Evolutionary conservation across 1,140 invertebrate species (phyloP).

Genomic region (Ectropis grisescens): DNA sequence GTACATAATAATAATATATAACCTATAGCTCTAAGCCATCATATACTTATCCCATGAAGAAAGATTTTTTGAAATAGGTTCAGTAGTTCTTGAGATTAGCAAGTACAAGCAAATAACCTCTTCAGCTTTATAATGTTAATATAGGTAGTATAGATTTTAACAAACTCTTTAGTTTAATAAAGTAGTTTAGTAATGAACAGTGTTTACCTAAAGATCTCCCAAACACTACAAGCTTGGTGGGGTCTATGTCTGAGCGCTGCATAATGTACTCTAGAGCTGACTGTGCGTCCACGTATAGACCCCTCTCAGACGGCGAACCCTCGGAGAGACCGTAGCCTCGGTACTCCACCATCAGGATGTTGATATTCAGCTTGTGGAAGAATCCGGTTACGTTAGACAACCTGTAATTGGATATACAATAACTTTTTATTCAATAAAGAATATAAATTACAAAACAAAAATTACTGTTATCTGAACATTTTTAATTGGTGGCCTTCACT

Average conservation of each 20-base stretch:
- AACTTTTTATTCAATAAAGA: background rate
- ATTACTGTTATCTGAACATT: too few species aligned
- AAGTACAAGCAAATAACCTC: too few species aligned
- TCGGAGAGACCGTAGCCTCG: slow-evolving; percentile 95
- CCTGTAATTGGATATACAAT: slow-evolving; percentile 16
- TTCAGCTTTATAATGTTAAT: too few species aligned
- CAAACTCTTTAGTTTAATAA: too few species aligned
- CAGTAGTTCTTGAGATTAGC: too few species aligned
- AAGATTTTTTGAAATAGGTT: too few species aligned
- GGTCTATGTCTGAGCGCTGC: slow-evolving; percentile 86
- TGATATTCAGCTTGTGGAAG: slow-evolving; percentile 85
- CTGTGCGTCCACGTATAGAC: slow-evolving; percentile 89
- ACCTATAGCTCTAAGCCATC: too few species aligned
- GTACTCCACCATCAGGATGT: slow-evolving; percentile 93
- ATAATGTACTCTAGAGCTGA: slow-evolving; percentile 89
- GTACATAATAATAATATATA: too few species aligned
- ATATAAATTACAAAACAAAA: slow-evolving; percentile 3
- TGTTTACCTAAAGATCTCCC: slow-evolving; percentile 88
- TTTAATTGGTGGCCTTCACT: too few species aligned
- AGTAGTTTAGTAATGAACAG: too few species aligned
- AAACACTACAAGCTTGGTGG: slow-evolving; percentile 90
- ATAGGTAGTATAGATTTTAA: too few species aligned
- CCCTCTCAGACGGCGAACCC: slow-evolving; percentile 87
- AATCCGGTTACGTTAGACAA: slow-evolving; percentile 72
- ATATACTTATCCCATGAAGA: too few species aligned